A percentile compares a stretch with the other conserved stretches of the same genome.
Conservation (phyloP, 1,140 invertebrate genomes). For the Drosophila grimshawi region DNA sequence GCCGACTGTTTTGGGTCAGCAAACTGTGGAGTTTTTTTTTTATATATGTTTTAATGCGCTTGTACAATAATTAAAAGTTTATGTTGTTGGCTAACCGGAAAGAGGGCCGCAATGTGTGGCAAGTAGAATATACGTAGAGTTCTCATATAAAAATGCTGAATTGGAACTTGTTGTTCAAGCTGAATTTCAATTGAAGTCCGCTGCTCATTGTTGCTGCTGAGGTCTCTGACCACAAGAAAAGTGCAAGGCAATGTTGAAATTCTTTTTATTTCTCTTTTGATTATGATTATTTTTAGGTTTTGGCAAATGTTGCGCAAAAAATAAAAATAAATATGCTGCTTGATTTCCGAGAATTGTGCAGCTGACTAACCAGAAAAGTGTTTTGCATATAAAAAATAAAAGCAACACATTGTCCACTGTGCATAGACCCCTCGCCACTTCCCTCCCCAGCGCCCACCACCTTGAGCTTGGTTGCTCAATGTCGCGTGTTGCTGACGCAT, state of each 20-base stretch:
- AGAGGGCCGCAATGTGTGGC: slow-evolving; percentile 62
- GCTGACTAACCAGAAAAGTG: slow-evolving; percentile 46
- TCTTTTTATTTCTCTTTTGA: slow-evolving; percentile 29
- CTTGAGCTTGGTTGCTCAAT: slow-evolving; percentile 29
- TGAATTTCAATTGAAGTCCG: slow-evolving; percentile 69
- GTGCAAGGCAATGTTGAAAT: slow-evolving; percentile 69
- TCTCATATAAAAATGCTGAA: slow-evolving; percentile 56
- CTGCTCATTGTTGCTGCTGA: slow-evolving; percentile 27
- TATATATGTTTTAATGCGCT: too few relatives aligned
- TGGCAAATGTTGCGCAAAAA: slow-evolving; percentile 68
- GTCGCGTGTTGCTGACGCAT: slow-evolving; percentile 79
- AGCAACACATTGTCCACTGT: slow-evolving; percentile 46
- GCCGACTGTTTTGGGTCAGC: neutral
- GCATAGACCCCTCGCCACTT: neutral
- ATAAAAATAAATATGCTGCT: slow-evolving; percentile 21
- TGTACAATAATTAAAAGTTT: slow-evolving; percentile 31
- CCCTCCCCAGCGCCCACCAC: slow-evolving; percentile 17
- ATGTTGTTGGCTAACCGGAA: slow-evolving; percentile 64
- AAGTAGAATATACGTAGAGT: slow-evolving; percentile 45
- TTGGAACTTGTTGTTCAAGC: slow-evolving; percentile 31
- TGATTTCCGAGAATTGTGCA: slow-evolving; percentile 51
- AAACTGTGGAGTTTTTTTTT: slow-evolving; percentile 42
- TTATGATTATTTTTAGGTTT: slow-evolving; percentile 35
- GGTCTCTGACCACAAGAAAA: slow-evolving; percentile 58
- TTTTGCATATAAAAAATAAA: slow-evolving; percentile 21